Evolutionary conservation across 2,888 invertebrate genomes (phyloP).

Genomic region (Scaeva pyrastri): DNA sequence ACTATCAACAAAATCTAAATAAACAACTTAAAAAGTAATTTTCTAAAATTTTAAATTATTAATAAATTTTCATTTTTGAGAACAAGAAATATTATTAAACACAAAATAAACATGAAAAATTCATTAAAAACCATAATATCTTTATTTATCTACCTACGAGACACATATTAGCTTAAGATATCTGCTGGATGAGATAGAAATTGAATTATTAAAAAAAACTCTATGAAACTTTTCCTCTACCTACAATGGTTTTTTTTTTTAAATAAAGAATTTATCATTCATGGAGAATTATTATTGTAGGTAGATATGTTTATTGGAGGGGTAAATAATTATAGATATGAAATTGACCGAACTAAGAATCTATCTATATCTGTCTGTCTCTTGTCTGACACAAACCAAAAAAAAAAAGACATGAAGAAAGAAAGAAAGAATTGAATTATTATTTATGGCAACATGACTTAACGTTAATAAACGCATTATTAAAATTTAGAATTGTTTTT

Average conservation of each 20-base stretch:
- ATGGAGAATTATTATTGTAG: background rate
- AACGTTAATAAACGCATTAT: slow-evolving; percentile 78
- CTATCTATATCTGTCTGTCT: background rate
- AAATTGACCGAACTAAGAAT: background rate
- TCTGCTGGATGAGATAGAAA: background rate
- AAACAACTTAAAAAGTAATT: background rate
- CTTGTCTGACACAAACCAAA: too few species aligned
- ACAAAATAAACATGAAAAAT: slow-evolving; percentile 17
- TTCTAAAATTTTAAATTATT: background rate
- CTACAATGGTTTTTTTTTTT: background rate
- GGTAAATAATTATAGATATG: background rate
- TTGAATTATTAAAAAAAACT: background rate
- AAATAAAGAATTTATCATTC: slow-evolving; percentile 13
- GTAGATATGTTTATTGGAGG: too few species aligned
- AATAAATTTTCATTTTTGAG: background rate
- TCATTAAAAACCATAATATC: slow-evolving; percentile 18
- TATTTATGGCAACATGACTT: slow-evolving; percentile 76
- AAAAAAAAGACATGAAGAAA: background rate
- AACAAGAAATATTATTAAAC: background rate
- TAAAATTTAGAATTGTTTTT: slow-evolving; percentile 83
- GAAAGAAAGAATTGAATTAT: slow-evolving; percentile 52
- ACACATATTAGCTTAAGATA: background rate
- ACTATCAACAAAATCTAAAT: background rate
- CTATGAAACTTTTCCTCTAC: background rate
- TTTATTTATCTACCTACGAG: slow-evolving; percentile 10